Percentiles rank a stretch among this genome's conserved stretches.
Evolutionary conservation across 2,888 invertebrate genomes (phyloP).

Genomic region (Emmelina monodactyla): DNA sequence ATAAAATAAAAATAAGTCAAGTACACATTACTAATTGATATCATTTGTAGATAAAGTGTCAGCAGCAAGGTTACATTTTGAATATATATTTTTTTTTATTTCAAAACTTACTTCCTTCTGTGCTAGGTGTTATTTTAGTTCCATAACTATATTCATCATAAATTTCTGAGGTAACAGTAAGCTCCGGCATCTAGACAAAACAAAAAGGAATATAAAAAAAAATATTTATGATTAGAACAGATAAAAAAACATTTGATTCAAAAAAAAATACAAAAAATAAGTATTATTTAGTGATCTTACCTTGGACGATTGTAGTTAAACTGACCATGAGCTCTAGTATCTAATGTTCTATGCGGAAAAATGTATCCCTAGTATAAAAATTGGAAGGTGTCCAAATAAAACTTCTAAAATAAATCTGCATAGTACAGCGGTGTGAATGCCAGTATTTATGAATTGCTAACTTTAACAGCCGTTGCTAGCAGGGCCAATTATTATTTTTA

Average conservation of each 20-base stretch:
- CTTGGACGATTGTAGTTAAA: background rate
- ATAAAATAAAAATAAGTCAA: slow-evolving; percentile 28
- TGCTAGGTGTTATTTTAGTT: slow-evolving; percentile 48
- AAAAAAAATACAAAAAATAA: background rate
- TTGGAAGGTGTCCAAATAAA: slow-evolving; percentile 55
- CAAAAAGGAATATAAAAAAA: slow-evolving; percentile 14
- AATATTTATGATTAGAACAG: slow-evolving; percentile 17
- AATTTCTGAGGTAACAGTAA: slow-evolving; percentile 76
- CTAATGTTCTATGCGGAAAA: slow-evolving; percentile 26
- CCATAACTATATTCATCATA: slow-evolving; percentile 73
- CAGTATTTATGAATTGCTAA: no score
- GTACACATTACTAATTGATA: no score
- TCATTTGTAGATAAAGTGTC: no score
- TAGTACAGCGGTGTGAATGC: slow-evolving; percentile 31
- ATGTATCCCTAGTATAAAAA: slow-evolving; percentile 37
- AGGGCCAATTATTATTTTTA: no score
- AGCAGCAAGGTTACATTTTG: background rate
- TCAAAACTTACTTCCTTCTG: slow-evolving; percentile 49
- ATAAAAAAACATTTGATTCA: background rate
- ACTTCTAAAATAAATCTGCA: slow-evolving; percentile 56
- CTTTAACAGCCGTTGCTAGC: no score
- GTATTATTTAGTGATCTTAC: background rate
- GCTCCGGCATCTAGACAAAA: slow-evolving; percentile 62
- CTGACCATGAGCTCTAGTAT: slow-evolving; percentile 20
- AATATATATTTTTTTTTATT: background rate